Evolutionary conservation across 2,888 invertebrate genomes (phyloP), one percentile per base, ranked within the genome.

Genomic region (Unio delphinus): DNA sequence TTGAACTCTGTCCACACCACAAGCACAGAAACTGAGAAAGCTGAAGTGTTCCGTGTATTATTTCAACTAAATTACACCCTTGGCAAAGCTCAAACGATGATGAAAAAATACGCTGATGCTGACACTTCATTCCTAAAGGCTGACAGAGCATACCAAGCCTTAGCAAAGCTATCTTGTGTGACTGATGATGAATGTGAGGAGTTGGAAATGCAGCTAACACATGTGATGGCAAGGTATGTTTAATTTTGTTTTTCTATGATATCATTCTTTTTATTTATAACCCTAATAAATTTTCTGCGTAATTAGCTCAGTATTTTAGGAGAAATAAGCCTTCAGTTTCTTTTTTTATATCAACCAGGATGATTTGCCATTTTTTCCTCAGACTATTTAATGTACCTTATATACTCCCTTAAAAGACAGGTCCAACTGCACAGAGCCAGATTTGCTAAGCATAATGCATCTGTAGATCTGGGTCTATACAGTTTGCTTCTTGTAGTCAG

Each of bases 51-150:
- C 63, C 75, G 75, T 20, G 83, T 86, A n/a, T 73, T 87, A n/a
- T 80, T 88, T 65, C 79, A 79, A 26, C 81, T 86, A 4, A 85
- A 88, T 69, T 81, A 86, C 75, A 83, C 81, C 8, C 79, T 86
- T 58, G 88, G 87, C 6, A 78, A 81, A 56, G 85, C 89, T 8
- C 68, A 78, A 34, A 83, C 82, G 7, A 73, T 73, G 4, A 63
- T 84, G 75, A 88, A 88, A 67, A 88, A 88, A 75, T 89, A 85
- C 78, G 80, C 81, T 73, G 87, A 87, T 45, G 89, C 88, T 20
- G 89, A 88, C 57, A 78, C 81, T 55, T 78, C 82, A 26, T 70
- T 89, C 62, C 66, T 66, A 7, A 87, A 87, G 79, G 87, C 88
- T 55, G 86, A 87, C 60, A 80, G 81, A 67, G 82, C 87, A 17